Conservation (phyloP, 2,797 vertebrate species). For the Pogoniulus pusillus region DNA sequence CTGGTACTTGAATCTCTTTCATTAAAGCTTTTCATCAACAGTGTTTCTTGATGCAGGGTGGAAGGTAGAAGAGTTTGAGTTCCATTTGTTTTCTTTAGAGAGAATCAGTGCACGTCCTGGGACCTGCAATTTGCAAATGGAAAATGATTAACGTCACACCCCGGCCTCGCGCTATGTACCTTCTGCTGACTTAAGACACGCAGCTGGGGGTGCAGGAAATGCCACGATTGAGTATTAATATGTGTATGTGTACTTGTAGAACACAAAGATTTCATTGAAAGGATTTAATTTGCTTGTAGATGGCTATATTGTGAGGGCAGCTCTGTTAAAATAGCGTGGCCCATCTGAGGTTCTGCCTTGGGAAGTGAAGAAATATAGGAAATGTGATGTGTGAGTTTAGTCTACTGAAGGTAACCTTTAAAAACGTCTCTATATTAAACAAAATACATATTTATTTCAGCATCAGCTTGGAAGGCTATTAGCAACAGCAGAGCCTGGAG, state of each 20-base stretch:
- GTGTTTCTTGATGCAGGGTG: not conserved
- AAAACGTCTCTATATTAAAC: no score
- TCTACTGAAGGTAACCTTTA: not conserved
- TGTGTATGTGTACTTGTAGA: no score
- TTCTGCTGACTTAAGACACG: not conserved
- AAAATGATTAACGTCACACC: constrained; percentile 21
- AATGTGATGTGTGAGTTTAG: not conserved
- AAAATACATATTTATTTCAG: not conserved
- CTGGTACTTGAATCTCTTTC: constrained; percentile 23
- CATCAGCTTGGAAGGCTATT: not conserved
- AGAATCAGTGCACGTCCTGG: constrained; percentile 7
- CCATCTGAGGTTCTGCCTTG: not conserved
- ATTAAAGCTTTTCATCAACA: not conserved
- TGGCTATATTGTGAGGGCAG: not conserved
- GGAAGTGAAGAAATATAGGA: not conserved
- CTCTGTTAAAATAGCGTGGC: not conserved
- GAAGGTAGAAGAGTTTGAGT: constrained; percentile 5
- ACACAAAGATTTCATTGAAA: not conserved
- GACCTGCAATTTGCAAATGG: constrained; percentile 66
- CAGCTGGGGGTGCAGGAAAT: not conserved
- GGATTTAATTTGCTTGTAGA: not conserved
- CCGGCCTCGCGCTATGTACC: not conserved
- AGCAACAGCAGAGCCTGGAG: not conserved
- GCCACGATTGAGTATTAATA: not conserved
- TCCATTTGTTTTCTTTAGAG: constrained; percentile 35